Evolutionary conservation across 2,888 invertebrate genomes (phyloP), one percentile per base, ranked within the genome.

Genomic region (Drosophila formosana): DNA sequence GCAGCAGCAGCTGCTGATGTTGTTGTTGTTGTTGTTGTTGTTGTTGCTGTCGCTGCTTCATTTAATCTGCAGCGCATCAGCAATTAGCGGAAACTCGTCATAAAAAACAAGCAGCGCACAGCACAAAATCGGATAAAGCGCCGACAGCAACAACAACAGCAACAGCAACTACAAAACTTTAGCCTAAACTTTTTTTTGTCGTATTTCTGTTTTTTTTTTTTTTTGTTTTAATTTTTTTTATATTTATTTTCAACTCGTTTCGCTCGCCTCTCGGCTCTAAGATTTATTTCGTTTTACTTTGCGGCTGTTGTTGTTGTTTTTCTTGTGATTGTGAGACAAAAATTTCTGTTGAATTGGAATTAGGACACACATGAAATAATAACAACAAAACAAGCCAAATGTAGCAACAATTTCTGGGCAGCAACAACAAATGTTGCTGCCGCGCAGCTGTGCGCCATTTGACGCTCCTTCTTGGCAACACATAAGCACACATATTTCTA

Each of bases 81-180:
- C 85, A 88, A 86, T 89, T 89, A 87, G 85, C 84, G 85, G 89
- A 89, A 82, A 84, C 89, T 84, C 87, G 81, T 86, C 84, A 86
- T 87, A 87, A 86, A 84, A 82, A 80, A 73, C 68, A 75, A 75
- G 52, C 72, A 65, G 67, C 76, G 66, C 75, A 81, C 56, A 60
- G 78, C 77, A 78, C 82, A 76, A 74, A 86, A 88, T 88, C 85
- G 86, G 86, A 83, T 88, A 88, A 87, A 88, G 78, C 77, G 80
- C 78, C 83, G 83, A 86, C 84, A 82, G 78, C 87, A 80, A 76
- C 67, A 83, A 57, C 66, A 64, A 37, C 45, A 67, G 47, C 62
- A 57, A 50, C 34, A 34, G 34, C 46, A 65, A 50, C 60, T 57
- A 64, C 57, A 67, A 66, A 75, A 71, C 72, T 79, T 88, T 88